A percentile compares a stretch with the other conserved stretches of the same genome.
Evolutionary conservation across 2,113 vertebrate genomes (phyloP).

Genomic region (Cyanistes caeruleus): DNA sequence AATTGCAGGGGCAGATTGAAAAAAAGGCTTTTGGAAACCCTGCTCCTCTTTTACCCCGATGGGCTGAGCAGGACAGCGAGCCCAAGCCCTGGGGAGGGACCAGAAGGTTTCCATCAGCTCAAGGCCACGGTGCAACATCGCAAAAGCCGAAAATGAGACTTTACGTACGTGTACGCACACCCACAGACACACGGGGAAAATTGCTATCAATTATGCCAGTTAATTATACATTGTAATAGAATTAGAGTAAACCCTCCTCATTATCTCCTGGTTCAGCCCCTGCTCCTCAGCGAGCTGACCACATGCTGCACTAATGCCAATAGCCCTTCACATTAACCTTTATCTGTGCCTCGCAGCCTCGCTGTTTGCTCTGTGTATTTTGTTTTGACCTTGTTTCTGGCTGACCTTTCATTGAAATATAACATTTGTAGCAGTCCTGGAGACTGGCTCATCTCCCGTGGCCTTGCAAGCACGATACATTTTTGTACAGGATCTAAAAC

Average conservation of each 20-base stretch:
- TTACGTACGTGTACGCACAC: not conserved
- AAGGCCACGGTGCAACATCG: not conserved
- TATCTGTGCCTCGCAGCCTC: not conserved
- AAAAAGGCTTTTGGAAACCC: not conserved
- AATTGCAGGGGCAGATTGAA: not conserved
- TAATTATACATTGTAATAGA: slow-evolving; percentile 67
- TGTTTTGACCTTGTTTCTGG: slow-evolving; percentile 35
- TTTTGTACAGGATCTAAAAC: slow-evolving; percentile 23
- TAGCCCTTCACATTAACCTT: slow-evolving; percentile 46
- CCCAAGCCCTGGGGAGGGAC: not conserved
- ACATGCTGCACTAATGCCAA: slow-evolving; percentile 8
- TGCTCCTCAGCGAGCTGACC: slow-evolving; percentile 41
- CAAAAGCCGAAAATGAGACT: slow-evolving; percentile 52
- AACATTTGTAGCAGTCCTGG: slow-evolving; percentile 40
- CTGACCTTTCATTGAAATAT: slow-evolving; percentile 36
- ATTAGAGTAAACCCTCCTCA: slow-evolving; percentile 49
- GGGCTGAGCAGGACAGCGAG: not conserved
- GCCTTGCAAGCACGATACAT: not conserved
- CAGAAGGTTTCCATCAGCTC: fast-evolving
- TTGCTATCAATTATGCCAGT: slow-evolving; percentile 54
- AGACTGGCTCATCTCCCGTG: slow-evolving; percentile 39
- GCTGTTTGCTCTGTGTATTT: not conserved
- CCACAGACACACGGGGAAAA: slow-evolving; percentile 45
- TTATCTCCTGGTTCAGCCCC: slow-evolving; percentile 22
- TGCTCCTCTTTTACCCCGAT: not conserved